Conservation (phyloP, 2,888 invertebrate species). For the Pegoplata infirma region DNA sequence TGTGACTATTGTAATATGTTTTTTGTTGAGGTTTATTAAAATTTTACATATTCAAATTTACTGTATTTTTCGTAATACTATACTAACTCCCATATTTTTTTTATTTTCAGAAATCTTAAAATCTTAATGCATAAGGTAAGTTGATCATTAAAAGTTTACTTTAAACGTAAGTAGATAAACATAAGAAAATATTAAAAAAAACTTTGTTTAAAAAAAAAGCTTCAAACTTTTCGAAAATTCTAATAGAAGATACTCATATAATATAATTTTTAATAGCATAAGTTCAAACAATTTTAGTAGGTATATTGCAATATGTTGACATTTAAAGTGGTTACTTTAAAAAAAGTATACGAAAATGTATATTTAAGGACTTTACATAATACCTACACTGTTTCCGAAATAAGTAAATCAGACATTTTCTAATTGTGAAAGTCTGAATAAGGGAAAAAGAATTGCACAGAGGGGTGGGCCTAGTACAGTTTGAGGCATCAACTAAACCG, state of each 20-base stretch:
- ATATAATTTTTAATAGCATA: too few relatives aligned
- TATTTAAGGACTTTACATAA: neutral
- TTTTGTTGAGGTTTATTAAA: too few relatives aligned
- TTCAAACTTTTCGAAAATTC: constrained; percentile 27
- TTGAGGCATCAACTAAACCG: too few relatives aligned
- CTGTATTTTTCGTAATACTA: neutral
- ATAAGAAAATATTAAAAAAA: constrained; percentile 19
- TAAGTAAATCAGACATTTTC: too few relatives aligned
- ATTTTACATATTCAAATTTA: too few relatives aligned
- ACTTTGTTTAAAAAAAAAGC: constrained; percentile 36
- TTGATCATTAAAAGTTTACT: neutral
- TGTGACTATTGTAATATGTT: too few relatives aligned
- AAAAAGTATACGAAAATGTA: neutral
- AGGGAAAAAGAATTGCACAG: too few relatives aligned
- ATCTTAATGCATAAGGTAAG: neutral
- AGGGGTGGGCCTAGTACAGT: too few relatives aligned
- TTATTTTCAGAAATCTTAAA: neutral
- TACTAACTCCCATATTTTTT: too few relatives aligned
- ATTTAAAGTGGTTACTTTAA: constrained; percentile 9
- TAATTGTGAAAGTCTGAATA: too few relatives aligned
- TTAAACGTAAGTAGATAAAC: constrained; percentile 14
- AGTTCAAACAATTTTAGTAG: constrained; percentile 21
- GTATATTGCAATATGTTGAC: constrained; percentile 39
- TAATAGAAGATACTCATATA: too few relatives aligned
- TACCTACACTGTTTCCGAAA: too few relatives aligned